Conservation (phyloP, 1,140 invertebrate species). For the Venturia canescens region DNA sequence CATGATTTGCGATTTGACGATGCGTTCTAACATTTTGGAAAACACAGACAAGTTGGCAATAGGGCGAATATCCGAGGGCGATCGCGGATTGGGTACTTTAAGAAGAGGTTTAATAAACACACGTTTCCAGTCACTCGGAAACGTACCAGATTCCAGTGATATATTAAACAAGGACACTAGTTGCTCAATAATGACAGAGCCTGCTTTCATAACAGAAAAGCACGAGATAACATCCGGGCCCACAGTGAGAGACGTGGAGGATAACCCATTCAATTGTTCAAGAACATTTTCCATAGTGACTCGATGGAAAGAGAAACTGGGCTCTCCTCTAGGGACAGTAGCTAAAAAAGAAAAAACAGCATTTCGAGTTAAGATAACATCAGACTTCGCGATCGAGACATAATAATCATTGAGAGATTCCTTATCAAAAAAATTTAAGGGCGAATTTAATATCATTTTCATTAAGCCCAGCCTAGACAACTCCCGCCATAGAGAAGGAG, state of each 20-base stretch:
- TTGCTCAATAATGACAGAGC: too few relatives aligned
- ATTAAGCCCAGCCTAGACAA: constrained; percentile 19
- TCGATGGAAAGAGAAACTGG: too few relatives aligned
- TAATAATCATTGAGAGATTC: too few relatives aligned
- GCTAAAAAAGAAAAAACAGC: neutral
- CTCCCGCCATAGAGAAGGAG: neutral
- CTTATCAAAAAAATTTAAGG: neutral
- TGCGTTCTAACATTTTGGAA: constrained; percentile 35
- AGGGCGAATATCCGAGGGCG: constrained; percentile 12
- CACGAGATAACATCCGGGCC: too few relatives aligned
- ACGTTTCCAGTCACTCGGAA: neutral
- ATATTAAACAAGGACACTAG: neutral
- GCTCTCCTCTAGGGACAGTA: too few relatives aligned
- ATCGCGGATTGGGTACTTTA: neutral
- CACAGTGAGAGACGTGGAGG: too few relatives aligned
- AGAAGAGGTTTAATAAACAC: neutral
- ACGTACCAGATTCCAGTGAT: neutral
- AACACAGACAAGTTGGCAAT: constrained; percentile 20
- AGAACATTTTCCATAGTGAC: too few relatives aligned
- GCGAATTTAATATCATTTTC: neutral
- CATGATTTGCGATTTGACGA: neutral
- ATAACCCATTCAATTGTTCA: too few relatives aligned
- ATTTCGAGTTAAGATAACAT: neutral
- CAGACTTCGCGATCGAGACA: neutral
- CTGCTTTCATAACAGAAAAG: too few relatives aligned